phyloP scores from a whole-genome alignment of 2,113 vertebrate genomes.

The Saccopteryx leptura region DNA sequence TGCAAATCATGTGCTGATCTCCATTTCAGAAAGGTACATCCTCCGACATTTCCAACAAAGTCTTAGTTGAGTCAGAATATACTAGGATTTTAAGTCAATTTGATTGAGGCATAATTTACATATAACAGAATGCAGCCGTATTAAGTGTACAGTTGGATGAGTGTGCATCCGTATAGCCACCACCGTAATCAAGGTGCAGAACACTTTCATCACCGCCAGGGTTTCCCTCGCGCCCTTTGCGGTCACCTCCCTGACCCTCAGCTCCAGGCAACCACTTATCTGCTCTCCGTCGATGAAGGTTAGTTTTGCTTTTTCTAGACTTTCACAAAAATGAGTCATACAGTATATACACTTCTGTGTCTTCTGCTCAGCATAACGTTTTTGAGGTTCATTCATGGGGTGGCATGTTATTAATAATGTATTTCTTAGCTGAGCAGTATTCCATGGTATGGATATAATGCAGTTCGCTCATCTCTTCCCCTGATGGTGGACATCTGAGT shows the following conservation, averaged over 20 bases:
- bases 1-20: neutral
- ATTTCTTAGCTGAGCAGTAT: neutral
- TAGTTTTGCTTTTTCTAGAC: neutral
- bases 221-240: neutral
- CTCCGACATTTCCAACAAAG: neutral
- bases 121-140: neutral
- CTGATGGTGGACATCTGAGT: neutral
- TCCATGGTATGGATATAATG: neutral
- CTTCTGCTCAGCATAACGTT: neutral
- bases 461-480: neutral
- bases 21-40: neutral
- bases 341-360: neutral
- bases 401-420: neutral
- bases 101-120: conserved; percentile 2
- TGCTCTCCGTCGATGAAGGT: neutral
- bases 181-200: neutral
- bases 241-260: no score
- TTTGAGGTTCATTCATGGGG: neutral
- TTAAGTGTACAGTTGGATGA: neutral
- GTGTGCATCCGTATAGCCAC: neutral
- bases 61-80: neutral
- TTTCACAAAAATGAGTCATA: neutral
- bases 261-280: neutral
- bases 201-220: neutral
- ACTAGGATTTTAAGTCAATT: neutral